A percentile compares a stretch with the other conserved stretches of the same genome.
phyloP scores from a whole-genome alignment of 2,797 vertebrate species.

The Catharus ustulatus region DNA sequence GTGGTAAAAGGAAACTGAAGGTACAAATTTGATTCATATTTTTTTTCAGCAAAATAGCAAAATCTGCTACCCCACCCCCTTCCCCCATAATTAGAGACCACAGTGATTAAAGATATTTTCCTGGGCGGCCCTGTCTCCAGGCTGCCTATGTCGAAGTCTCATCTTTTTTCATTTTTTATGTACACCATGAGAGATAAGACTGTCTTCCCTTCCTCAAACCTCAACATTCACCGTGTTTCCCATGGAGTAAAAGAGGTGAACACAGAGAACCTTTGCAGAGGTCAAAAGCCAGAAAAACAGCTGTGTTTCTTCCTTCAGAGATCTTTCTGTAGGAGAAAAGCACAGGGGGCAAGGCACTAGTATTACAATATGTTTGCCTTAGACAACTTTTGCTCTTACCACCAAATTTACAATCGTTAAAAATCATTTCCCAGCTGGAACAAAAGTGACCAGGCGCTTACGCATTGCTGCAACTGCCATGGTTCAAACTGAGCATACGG shows the following conservation, averaged over 20 bases:
- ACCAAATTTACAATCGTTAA: neutral
- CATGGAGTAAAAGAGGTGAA: neutral
- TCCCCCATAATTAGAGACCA: neutral
- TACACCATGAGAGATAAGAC: neutral
- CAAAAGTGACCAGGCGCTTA: neutral
- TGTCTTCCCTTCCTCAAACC: neutral
- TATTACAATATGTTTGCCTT: neutral
- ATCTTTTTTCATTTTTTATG: neutral
- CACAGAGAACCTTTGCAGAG: neutral
- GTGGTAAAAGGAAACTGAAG: neutral
- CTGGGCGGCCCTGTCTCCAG: neutral
- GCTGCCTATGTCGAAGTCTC: neutral
- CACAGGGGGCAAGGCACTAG: accelerated
- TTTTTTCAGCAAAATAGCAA: neutral
- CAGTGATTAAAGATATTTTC: neutral
- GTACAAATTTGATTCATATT: neutral
- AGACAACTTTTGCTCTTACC: neutral
- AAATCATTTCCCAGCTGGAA: neutral
- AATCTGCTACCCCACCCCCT: neutral
- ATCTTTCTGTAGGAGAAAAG: neutral
- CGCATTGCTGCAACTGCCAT: neutral
- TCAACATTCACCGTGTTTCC: neutral
- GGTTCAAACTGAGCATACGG: neutral
- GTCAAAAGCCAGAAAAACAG: neutral
- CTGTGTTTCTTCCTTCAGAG: neutral